Evolutionary conservation across 1,140 invertebrate species (phyloP).

Genomic region (Anastatus disparis): DNA sequence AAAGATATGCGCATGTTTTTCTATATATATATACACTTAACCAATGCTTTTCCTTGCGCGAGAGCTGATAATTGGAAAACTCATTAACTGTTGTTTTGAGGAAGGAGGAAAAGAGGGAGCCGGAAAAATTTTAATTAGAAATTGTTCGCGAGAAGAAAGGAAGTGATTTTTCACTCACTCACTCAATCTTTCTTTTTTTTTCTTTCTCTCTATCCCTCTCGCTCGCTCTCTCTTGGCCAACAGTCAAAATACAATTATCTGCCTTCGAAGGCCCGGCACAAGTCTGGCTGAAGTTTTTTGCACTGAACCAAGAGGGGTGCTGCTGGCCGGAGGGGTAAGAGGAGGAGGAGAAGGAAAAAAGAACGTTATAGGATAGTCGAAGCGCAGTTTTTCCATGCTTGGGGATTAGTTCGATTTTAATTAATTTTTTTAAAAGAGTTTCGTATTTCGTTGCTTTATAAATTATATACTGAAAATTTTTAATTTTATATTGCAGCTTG

Average conservation of each 20-base stretch:
- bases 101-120: background rate
- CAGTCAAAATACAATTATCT: conserved; percentile 34
- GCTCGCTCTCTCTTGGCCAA: background rate
- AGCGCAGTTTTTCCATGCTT: no score
- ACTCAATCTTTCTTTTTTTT: background rate
- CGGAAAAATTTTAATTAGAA: conserved; percentile 39
- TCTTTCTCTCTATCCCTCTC: background rate
- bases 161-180: conserved; percentile 33
- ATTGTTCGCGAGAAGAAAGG: conserved; percentile 31
- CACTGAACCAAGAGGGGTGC: no score
- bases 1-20: no score
- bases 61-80: conserved; percentile 34
- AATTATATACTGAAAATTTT: no score
- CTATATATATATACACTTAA: no score
- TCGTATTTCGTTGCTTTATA: no score
- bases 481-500: no score
- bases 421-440: no score
- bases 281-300: background rate
- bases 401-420: conserved; percentile 2
- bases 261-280: background rate
- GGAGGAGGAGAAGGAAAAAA: no score
- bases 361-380: no score
- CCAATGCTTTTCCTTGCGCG: background rate
- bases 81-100: conserved; percentile 33
- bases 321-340: no score